These are phyloP conservation scores for Cantharis lateralis DNA, from an alignment of 2,888 invertebrate species.

Conservation along the genomic window DNA sequence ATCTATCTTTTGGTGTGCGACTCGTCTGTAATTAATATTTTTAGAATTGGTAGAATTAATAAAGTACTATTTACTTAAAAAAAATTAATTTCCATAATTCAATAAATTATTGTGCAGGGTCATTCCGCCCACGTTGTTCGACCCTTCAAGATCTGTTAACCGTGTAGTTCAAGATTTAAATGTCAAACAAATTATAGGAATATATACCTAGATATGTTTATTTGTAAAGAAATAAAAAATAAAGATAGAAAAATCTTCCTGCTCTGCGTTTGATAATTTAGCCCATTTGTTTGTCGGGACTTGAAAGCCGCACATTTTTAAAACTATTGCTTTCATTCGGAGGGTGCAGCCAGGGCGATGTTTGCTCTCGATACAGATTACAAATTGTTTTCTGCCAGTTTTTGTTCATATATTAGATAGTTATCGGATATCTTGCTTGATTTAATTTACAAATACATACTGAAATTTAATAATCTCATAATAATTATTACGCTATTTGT, in stretches of 20 bases:
- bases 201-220: neutral
- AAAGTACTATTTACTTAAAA: neutral
- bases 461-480: neutral
- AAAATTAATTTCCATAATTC: neutral
- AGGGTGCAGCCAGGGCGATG: neutral
- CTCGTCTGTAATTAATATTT: neutral
- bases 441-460: neutral
- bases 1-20: too few relatives aligned
- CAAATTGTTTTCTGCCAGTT: neutral
- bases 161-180: neutral
- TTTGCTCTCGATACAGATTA: neutral
- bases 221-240: neutral
- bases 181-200: neutral
- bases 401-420: neutral
- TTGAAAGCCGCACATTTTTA: neutral
- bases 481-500: neutral
- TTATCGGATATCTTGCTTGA: neutral
- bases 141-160: neutral
- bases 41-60: neutral
- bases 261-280: neutral
- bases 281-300: neutral
- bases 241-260: neutral
- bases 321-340: neutral
- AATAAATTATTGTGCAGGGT: neutral
- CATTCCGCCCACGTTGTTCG: neutral